A percentile compares a stretch with the other conserved stretches of the same genome.
These are phyloP conservation scores for Varanus salvator DNA, from an alignment of 2,113 vertebrate species.

Conservation along the genomic window DNA sequence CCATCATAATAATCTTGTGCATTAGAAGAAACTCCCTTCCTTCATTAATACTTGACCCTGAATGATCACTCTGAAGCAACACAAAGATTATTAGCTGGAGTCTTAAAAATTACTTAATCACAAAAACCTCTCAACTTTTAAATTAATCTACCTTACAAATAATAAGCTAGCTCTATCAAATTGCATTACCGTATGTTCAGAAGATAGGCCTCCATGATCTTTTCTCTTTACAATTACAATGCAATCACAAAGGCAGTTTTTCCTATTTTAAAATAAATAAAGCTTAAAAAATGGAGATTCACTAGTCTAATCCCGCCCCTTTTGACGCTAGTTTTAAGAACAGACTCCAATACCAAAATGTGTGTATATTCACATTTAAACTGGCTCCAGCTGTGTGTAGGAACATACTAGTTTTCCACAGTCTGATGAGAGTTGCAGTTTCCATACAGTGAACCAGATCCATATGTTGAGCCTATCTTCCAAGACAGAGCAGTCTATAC, in stretches of 20 bases:
- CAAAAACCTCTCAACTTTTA: not conserved
- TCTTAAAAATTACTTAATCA: constrained; percentile 10
- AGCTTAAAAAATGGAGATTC: constrained; percentile 1
- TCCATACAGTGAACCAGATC: not conserved
- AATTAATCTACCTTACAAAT: not conserved
- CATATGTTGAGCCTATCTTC: too few species aligned
- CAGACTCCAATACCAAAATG: not conserved
- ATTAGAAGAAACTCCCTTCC: not conserved
- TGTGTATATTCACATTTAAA: not conserved
- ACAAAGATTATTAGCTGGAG: not conserved
- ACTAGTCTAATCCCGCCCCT: not conserved
- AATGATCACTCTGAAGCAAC: not conserved
- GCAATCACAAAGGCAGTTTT: not conserved
- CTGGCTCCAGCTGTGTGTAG: not conserved
- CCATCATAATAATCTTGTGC: not conserved
- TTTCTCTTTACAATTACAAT: not conserved
- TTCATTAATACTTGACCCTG: not conserved
- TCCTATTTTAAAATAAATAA: not conserved
- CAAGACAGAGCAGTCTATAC: not conserved
- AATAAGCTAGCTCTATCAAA: constrained; percentile 25
- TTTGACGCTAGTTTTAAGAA: rapidly evolving
- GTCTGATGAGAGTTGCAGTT: not conserved
- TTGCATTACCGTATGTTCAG: not conserved
- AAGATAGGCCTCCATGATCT: not conserved
- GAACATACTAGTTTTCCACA: too few species aligned